Conservation (phyloP, 2,797 vertebrate species). For the Pseudochirops corinnae region DNA sequence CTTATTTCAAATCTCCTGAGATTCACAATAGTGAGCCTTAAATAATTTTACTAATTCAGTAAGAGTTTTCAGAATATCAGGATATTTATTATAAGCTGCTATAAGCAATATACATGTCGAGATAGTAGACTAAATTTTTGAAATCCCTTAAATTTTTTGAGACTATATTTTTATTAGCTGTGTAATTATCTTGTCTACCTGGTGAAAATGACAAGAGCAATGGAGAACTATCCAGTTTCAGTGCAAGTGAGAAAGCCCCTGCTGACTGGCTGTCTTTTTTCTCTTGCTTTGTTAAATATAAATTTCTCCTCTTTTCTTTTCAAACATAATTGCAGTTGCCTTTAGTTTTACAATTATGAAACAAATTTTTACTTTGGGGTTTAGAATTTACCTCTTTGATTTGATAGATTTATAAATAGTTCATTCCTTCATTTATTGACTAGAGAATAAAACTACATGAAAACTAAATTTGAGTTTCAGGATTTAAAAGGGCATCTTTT, state of each 20-base stretch:
- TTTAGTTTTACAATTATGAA: background rate
- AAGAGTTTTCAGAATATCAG: background rate
- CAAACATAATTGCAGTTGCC: background rate
- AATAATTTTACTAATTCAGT: background rate
- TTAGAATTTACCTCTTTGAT: background rate
- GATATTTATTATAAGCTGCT: background rate
- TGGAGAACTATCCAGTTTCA: background rate
- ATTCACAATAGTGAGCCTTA: background rate
- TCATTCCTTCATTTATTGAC: background rate
- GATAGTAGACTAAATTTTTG: background rate
- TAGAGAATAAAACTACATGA: background rate
- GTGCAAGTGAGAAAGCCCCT: background rate
- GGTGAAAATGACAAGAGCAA: background rate
- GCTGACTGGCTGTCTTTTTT: background rate
- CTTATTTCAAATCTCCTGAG: background rate
- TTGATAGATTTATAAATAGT: background rate
- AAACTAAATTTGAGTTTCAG: background rate
- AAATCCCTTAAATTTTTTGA: background rate
- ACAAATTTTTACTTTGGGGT: background rate
- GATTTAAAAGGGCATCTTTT: background rate
- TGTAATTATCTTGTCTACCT: background rate
- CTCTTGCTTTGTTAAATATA: background rate
- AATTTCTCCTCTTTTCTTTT: background rate
- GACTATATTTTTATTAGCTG: background rate
- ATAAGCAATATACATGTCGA: background rate